Percentiles rank a stretch among this genome's conserved stretches.
These are phyloP conservation scores for Cotesia chilonis DNA, from an alignment of 1,140 invertebrate genomes.

Conservation along the genomic window DNA sequence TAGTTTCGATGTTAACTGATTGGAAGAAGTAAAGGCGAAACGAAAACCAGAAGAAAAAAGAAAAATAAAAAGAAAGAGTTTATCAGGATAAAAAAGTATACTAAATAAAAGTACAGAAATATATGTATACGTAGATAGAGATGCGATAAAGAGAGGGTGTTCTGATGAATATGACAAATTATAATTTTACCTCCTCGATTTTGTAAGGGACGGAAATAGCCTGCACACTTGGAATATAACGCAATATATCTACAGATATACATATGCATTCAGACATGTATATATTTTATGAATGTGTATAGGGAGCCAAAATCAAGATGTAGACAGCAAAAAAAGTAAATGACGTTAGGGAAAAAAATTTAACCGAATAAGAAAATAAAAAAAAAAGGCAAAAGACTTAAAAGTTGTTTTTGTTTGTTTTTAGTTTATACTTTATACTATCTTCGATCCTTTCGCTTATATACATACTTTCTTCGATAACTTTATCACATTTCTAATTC, in stretches of 20 bases:
- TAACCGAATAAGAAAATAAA: neutral
- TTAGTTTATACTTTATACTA: neutral
- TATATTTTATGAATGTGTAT: no score
- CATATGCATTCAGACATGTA: no score
- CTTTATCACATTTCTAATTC: slow-evolving; percentile 15
- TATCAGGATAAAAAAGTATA: neutral
- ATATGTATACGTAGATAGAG: no score
- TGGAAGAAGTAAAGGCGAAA: neutral
- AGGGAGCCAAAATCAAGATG: neutral
- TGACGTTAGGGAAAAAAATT: neutral
- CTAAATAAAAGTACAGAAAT: neutral
- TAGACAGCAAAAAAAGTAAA: neutral
- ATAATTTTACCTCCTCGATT: slow-evolving; percentile 46
- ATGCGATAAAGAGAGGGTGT: neutral
- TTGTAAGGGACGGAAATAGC: slow-evolving; percentile 11
- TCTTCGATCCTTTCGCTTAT: slow-evolving; percentile 5
- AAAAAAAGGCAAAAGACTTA: no score
- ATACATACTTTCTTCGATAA: slow-evolving; percentile 1
- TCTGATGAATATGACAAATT: slow-evolving; percentile 54
- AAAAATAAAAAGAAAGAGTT: neutral
- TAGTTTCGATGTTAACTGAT: slow-evolving; percentile 41
- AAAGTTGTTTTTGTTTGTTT: neutral
- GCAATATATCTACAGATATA: neutral
- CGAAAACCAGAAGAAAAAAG: neutral
- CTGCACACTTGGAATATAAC: slow-evolving; percentile 1